These are phyloP conservation scores for Rhynchopsitta pachyrhyncha DNA, from an alignment of 2,113 vertebrate species.

Conservation along the genomic window DNA sequence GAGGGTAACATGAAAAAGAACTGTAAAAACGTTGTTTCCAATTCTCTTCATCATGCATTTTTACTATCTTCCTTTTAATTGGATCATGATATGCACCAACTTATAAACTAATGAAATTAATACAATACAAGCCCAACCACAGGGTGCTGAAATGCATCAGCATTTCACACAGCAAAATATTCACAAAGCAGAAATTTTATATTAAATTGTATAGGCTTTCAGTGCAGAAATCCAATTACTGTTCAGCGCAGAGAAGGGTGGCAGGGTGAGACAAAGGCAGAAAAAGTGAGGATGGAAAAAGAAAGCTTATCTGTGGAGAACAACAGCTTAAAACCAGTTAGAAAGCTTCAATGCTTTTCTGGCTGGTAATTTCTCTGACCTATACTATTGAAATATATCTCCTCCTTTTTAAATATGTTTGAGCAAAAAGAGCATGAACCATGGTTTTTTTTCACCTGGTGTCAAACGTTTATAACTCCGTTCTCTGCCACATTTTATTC, in stretches of 20 bases:
- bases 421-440: background rate
- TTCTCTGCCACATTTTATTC: background rate
- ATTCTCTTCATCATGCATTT: background rate
- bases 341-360: background rate
- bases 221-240: conserved; percentile 46
- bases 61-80: conserved; percentile 38
- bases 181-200: background rate
- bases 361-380: background rate
- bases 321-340: background rate
- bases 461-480: background rate
- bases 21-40: background rate
- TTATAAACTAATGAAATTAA: conserved; percentile 6
- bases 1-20: background rate
- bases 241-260: conserved; percentile 27
- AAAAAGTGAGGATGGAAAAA: background rate
- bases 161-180: conserved; percentile 13
- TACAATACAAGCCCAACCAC: background rate
- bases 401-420: background rate
- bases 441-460: background rate
- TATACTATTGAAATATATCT: background rate
- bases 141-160: background rate
- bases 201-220: conserved; percentile 40
- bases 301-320: background rate
- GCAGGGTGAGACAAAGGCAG: background rate
- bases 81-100: background rate